Percentiles rank a stretch among this genome's conserved stretches.
Conservation (phyloP, 2,797 vertebrate genomes). For the Syngnathus acus region DNA sequence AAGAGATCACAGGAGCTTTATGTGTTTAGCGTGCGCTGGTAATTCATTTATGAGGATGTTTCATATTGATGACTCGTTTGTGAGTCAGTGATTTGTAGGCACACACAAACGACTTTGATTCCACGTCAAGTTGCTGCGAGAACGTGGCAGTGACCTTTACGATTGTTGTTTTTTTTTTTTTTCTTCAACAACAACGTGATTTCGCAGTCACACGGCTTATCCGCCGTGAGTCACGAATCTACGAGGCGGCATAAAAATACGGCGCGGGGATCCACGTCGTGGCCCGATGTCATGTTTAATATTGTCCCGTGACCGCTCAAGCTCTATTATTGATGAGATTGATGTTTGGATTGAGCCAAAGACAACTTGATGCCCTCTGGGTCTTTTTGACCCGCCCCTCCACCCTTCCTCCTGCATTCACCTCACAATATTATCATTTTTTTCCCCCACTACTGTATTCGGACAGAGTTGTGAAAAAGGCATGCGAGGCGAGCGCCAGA, state of each 20-base stretch:
- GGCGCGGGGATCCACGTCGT: conserved; percentile 18
- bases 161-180: conserved; percentile 15
- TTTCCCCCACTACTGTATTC: conserved; percentile 16
- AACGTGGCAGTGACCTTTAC: conserved; percentile 34
- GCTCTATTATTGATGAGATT: conserved; percentile 67
- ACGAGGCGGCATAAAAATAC: conserved; percentile 16
- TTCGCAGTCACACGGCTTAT: conserved; percentile 12
- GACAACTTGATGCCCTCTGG: conserved; percentile 38
- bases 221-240: conserved; percentile 23
- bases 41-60: conserved; percentile 54
- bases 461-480: conserved; percentile 34
- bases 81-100: conserved; percentile 52
- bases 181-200: neutral
- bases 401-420: conserved; percentile 13
- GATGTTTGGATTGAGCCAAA: conserved; percentile 50
- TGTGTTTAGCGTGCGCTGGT: conserved; percentile 44
- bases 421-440: conserved; percentile 30
- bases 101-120: conserved; percentile 45
- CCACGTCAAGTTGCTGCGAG: conserved; percentile 18
- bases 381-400: conserved; percentile 11
- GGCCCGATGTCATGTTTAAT: conserved; percentile 60
- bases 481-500: conserved; percentile 22
- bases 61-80: conserved; percentile 55
- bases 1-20: conserved; percentile 39
- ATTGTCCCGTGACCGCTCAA: conserved; percentile 37